phyloP scores from a whole-genome alignment of 2,113 vertebrate species.

The Cichladusa arquata region DNA sequence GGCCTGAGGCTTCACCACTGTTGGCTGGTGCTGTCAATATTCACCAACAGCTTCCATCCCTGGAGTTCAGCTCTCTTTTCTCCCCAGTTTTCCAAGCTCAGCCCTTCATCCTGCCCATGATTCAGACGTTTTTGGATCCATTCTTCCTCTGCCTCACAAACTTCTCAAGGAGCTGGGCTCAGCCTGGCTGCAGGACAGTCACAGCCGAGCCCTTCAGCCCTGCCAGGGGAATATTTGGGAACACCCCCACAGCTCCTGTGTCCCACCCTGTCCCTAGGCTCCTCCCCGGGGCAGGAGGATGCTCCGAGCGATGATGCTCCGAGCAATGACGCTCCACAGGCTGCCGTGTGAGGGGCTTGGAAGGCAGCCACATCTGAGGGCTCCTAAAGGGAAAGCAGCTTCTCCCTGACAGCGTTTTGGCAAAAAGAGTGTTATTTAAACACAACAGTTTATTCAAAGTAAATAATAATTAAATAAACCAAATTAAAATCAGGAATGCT shows the following conservation, averaged over 20 bases:
- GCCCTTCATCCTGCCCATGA: fast-evolving
- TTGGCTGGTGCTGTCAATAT: neutral
- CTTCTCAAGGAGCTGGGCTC: neutral
- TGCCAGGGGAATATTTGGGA: neutral
- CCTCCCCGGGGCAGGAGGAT: neutral
- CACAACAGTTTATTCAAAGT: slow-evolving; percentile 4
- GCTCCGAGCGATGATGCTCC: fast-evolving
- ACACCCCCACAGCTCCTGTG: fast-evolving
- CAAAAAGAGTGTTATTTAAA: neutral
- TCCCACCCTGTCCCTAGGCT: fast-evolving
- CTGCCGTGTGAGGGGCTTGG: neutral
- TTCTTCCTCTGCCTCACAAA: neutral
- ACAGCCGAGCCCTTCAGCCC: neutral
- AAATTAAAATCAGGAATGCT: neutral
- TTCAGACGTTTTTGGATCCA: neutral
- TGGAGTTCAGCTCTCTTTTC: neutral
- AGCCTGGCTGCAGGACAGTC: fast-evolving
- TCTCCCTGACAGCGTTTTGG: neutral
- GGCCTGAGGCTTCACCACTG: neutral
- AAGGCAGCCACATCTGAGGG: neutral
- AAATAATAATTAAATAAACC: slow-evolving; percentile 50
- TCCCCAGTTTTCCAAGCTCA: neutral
- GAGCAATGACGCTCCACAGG: fast-evolving
- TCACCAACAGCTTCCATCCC: neutral
- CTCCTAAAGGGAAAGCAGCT: slow-evolving; percentile 38